Evolutionary conservation across 2,888 invertebrate species (phyloP), one percentile per base, ranked within the genome.

Genomic region (Carpatolechia fugitivella): DNA sequence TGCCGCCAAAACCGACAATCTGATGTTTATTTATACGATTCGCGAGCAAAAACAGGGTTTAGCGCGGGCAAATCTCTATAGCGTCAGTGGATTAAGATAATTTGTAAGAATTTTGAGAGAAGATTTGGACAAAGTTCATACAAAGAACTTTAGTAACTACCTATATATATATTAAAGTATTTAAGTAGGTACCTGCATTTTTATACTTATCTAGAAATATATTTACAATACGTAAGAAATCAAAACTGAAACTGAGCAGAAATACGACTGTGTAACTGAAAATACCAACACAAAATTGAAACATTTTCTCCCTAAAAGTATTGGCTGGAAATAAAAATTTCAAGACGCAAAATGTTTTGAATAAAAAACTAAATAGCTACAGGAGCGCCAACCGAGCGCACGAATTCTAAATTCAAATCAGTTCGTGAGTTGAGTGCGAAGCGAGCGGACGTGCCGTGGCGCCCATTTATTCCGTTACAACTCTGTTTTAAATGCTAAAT

Each of bases 361-460:
- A 56, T 64, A 59, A 62, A 61, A 62, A 66, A 70, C 66, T 70
- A 74, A 77, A 72, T 68, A 72, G 44, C 65, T 57, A 69, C 65
- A 65, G 64, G 72, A 71, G 61, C 67, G 65, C 69, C 74, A 79
- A 70, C 74, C 63, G 63, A 75, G 75, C 79, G 74, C 74, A 75
- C 74, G 76, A 83, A 85, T 85, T 85, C 84, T 70, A 81, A 84
- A 87, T 87, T 86, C 82, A 87, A 87, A 87, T 85, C 85, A 87
- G 82, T 85, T 83, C 85, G 86, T 85, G 86, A 86, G 82, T 72
- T 52, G 85, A 75, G 81, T 86, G 80, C 78, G 76, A 78, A 86
- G 77, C 67, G 74, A 59, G 73, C 73, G 78, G 83, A 87, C 85
- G 85, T 86, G 85, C 78, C 69, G 68, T 66, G 70, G 72, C 74